Evolutionary conservation across 1,140 invertebrate species (phyloP), one percentile per base, ranked within the genome.

Genomic region (Lasaia peninsularis): DNA sequence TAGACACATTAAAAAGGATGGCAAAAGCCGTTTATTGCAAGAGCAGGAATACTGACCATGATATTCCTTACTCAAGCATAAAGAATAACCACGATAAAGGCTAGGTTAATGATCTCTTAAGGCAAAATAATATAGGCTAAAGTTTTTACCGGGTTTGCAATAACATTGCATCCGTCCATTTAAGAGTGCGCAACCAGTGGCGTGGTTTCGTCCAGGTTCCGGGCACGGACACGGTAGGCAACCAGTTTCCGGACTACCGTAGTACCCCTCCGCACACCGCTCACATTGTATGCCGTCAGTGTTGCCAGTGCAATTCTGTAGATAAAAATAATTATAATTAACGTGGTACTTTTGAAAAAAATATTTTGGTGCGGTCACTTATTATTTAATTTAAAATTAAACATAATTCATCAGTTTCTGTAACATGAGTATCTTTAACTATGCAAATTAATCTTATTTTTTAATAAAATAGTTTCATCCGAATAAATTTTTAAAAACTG

Each of bases 211-310:
- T 33, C 92, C 90, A 0, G 89, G 81, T 9, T 92, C 91, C 0
- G 96, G 96, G 69, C 98, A 99, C 0, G 95, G 96, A 86, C 98
- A 99, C 0, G 94, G 85, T 61, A 90, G 88, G 81, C 98, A 99
- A 40, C 94, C 91, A 6, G 86, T 89, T 33, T 91, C 90, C 0
- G 95, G 94, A 71, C 96, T 91, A 2, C 96, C 96, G 82, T 95
- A 97, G 87, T 92, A 96, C 9, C 98, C 97, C 57, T 94, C 93
- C 0, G 93, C 94, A 79, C 96, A 98, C 4, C 88, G 70, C 12
- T 96, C 93, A 78, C 96, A 98, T 52, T 93, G 84, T 2, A 89
- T 68, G 0, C 96, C 97, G 0, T 92, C 91, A 0, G 97, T 98
- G 72, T 97, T 95, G 10, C 94, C 91, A 2, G 90, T 78, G 75